Evolutionary conservation across 2,888 invertebrate genomes (phyloP).

Genomic region (Trachelus troglodyta): DNA sequence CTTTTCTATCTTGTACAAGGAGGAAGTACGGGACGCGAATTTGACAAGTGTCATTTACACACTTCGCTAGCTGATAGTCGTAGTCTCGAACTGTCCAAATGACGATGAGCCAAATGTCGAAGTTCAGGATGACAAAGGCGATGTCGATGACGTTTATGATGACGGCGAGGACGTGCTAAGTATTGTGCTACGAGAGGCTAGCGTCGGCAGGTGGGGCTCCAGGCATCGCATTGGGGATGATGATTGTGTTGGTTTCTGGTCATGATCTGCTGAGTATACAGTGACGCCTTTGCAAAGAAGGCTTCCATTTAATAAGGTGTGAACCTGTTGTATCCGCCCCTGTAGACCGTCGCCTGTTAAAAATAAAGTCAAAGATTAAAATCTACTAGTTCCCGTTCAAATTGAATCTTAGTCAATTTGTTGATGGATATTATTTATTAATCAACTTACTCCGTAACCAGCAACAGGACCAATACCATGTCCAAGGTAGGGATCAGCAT

Average conservation of each 20-base stretch:
- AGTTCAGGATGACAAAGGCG: neutral
- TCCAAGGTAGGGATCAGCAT: slow-evolving; percentile 93
- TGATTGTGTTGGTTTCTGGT: slow-evolving; percentile 52
- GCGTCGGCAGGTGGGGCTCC: slow-evolving; percentile 63
- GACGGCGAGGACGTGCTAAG: slow-evolving; percentile 32
- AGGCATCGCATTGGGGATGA: slow-evolving; percentile 60
- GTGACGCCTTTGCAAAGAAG: slow-evolving; percentile 35
- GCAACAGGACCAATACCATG: slow-evolving; percentile 97
- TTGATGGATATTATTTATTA: neutral
- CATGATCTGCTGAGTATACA: slow-evolving; percentile 55
- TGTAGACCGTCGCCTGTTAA: slow-evolving; percentile 89
- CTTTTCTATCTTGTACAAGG: no score
- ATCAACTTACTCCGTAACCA: slow-evolving; percentile 89
- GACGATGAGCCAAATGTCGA: no score
- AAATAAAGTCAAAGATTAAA: neutral
- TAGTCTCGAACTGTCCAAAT: no score
- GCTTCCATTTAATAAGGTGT: slow-evolving; percentile 82
- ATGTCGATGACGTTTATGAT: slow-evolving; percentile 36
- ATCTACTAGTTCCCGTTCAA: neutral
- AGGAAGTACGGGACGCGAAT: no score
- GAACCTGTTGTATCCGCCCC: slow-evolving; percentile 95
- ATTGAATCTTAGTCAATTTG: neutral
- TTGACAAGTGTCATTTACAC: no score
- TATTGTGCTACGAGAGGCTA: slow-evolving; percentile 29
- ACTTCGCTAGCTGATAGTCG: no score